Conservation (phyloP, 2,797 vertebrate species). For the Euthynnus affinis region DNA sequence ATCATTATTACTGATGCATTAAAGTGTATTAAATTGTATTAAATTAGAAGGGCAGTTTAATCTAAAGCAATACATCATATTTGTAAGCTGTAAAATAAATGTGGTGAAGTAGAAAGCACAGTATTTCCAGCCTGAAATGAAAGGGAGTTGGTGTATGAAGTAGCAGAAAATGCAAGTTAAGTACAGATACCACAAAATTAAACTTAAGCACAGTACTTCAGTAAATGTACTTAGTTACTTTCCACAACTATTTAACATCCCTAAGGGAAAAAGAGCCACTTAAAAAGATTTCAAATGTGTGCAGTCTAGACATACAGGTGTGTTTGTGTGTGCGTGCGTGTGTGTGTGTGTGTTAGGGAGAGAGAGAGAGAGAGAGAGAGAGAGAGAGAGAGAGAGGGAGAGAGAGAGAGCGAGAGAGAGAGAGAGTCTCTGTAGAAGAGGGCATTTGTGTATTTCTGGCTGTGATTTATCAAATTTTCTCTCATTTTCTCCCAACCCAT, state of each 20-base stretch:
- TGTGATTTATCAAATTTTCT: slow-evolving; percentile 22
- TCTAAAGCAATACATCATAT: background rate
- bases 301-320: background rate
- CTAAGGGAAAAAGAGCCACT: background rate
- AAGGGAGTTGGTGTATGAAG: background rate
- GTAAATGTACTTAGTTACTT: background rate
- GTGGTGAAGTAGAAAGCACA: background rate
- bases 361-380: no score
- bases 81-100: background rate
- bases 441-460: slow-evolving; percentile 6
- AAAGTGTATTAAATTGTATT: background rate
- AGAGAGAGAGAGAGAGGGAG: no score
- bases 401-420: no score
- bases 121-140: background rate
- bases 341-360: background rate
- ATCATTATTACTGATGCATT: background rate
- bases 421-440: background rate
- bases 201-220: background rate
- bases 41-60: background rate
- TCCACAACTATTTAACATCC: background rate
- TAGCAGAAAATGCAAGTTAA: slow-evolving; percentile 3
- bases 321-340: background rate
- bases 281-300: background rate
- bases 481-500: background rate
- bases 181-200: background rate